Percentiles rank a stretch among this genome's conserved stretches.
phyloP scores from a whole-genome alignment of 2,113 vertebrate genomes.

The Chroicocephalus ridibundus region DNA sequence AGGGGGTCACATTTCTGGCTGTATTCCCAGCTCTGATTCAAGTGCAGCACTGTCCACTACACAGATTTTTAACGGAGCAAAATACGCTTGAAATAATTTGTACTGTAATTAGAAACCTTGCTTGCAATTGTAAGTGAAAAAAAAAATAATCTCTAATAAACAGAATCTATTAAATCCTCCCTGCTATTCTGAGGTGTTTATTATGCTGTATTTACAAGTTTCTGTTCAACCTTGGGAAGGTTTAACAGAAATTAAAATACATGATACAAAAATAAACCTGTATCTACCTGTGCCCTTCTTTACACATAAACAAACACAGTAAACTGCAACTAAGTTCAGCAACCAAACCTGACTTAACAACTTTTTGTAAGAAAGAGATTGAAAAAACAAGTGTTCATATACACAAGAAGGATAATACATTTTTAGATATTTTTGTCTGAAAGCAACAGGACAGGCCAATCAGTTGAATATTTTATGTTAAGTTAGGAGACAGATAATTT shows the following conservation, averaged over 20 bases:
- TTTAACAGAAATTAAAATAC: not conserved
- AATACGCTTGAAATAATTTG: conserved; percentile 44
- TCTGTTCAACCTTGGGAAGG: not conserved
- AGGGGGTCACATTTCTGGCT: conserved; percentile 10
- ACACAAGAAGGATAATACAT: not conserved
- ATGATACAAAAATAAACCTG: not conserved
- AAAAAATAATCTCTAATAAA: not conserved
- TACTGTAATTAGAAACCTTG: conserved; percentile 17
- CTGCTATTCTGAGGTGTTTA: not conserved
- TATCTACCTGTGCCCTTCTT: not conserved
- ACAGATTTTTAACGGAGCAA: not conserved
- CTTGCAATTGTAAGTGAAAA: not conserved
- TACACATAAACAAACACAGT: not conserved
- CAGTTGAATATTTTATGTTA: not conserved
- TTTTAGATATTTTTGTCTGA: not conserved
- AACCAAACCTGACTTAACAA: not conserved
- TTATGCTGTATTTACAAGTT: not conserved
- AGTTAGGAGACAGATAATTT: not conserved
- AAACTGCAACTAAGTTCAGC: not conserved
- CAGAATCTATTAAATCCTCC: not conserved
- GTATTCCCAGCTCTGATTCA: conserved; percentile 35
- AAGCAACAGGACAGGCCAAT: not conserved
- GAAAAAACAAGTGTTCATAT: not conserved
- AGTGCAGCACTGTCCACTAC: not conserved
- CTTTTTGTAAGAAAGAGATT: not conserved